Base-by-base conservation (phyloP, 2,888 invertebrate genomes). In the Drosophila acutilabella region DNA sequence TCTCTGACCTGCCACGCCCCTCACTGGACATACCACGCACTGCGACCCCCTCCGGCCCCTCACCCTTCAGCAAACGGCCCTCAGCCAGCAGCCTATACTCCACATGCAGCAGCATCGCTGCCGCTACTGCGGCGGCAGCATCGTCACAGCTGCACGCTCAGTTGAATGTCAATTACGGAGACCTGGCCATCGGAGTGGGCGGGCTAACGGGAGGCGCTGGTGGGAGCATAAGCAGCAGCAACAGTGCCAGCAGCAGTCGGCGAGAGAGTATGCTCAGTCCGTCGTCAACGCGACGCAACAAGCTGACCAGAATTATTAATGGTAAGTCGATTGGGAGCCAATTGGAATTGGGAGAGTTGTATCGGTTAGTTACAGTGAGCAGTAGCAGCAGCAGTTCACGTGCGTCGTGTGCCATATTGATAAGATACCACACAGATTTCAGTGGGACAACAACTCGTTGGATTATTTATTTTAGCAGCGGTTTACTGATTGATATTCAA, bases 241-340 rank as follows among this genome's bases (percentile, higher is more conserved):
- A 60, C 72, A 84, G 78, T 47, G 81, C 85, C 53, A 84, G 89
- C 74, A 90, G 80, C 67, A 93, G 92, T 64, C 91, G 94, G 6
- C 92, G 93, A 60, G 93, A 95, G 90, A 95, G 95, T 76, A 93
- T 96, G 58, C 94, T 96, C 1, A 96, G 96, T 16, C 96, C 96
- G 0, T 95, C 95, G 47, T 95, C 96, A 16, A 96, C 96, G 4
- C 93, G 97, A 36, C 93, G 96, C 62, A 95, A 96, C 82, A 97
- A 97, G 92, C 94, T 95, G 45, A 95, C 96, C 88, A 93, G 96
- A 73, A 95, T 96, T 72, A 94, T 95, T 71, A 94, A 95, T 88
- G 96, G 96, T 96, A 89, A 95, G 95, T 92, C 40, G 16, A 16
- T 44, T 18, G 33, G 33, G 48, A n/a, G 45, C 20, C 33, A 13